Percentiles rank a stretch among this genome's conserved stretches.
Evolutionary conservation across 2,888 invertebrate genomes (phyloP).

Genomic region (Papilio gigon): DNA sequence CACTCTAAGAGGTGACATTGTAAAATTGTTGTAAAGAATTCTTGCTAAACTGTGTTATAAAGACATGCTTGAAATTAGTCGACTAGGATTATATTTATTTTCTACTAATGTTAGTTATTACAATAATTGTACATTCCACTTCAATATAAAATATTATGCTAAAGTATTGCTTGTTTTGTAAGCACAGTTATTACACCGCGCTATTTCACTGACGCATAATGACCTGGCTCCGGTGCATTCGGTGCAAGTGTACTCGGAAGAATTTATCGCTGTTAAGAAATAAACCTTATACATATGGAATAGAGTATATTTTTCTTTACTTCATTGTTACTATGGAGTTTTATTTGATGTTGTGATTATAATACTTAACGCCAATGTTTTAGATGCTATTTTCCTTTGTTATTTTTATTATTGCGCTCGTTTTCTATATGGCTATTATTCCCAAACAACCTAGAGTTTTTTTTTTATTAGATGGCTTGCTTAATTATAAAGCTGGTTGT

Average conservation of each 20-base stretch:
- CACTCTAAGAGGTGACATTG: background rate
- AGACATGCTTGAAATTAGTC: background rate
- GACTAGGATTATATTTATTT: too few species aligned
- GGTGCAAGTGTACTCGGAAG: constrained; percentile 42
- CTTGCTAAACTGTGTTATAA: background rate
- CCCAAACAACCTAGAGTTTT: constrained; percentile 27
- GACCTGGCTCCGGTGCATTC: constrained; percentile 42
- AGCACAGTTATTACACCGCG: background rate
- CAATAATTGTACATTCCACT: too few species aligned
- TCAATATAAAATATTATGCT: constrained; percentile 3
- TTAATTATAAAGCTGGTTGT: constrained; percentile 11
- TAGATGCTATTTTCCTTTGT: constrained; percentile 11
- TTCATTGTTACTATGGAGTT: background rate
- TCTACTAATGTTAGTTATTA: too few species aligned
- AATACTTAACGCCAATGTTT: background rate
- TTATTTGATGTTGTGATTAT: background rate
- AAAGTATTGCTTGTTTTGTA: constrained; percentile 19
- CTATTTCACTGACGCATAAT: constrained; percentile 12
- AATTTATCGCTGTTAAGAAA: background rate
- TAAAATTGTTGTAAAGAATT: background rate
- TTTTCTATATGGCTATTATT: constrained; percentile 29
- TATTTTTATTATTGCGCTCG: background rate
- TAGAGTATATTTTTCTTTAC: constrained; percentile 7
- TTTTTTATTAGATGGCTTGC: constrained; percentile 25
- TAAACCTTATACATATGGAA: background rate